Conservation (phyloP, 2,113 vertebrate genomes). For the Muscicapa adusta region DNA sequence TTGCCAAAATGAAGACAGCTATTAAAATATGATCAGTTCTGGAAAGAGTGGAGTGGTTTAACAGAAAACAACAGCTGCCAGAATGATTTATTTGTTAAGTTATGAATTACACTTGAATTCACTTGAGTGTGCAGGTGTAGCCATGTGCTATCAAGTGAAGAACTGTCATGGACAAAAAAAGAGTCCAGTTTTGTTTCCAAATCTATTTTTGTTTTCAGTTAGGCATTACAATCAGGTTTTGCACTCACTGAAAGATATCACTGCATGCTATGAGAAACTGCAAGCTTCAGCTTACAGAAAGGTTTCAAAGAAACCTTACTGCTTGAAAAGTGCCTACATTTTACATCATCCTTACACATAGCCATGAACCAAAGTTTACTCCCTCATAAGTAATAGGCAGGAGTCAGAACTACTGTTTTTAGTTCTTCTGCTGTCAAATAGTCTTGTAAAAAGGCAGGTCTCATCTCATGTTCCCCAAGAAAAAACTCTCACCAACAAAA, state of each 20-base stretch:
- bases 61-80: not conserved
- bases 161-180: not conserved
- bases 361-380: not conserved
- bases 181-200: not conserved
- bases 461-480: not conserved
- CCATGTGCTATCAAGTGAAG: not conserved
- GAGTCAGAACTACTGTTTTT: not conserved
- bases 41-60: not conserved
- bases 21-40: slow-evolving; percentile 10
- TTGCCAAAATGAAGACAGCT: slow-evolving; percentile 40
- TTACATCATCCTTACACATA: not conserved
- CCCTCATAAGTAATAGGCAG: not conserved
- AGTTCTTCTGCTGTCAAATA: not conserved
- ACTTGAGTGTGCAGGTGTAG: not conserved
- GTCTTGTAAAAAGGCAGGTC: not conserved
- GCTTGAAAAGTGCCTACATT: not conserved
- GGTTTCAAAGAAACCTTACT: not conserved
- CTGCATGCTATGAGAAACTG: not conserved
- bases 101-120: slow-evolving; percentile 26
- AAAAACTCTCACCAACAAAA: not conserved
- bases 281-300: not conserved
- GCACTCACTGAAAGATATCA: not conserved
- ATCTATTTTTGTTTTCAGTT: slow-evolving; percentile 7
- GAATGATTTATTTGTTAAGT: slow-evolving; percentile 12
- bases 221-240: not conserved